Evolutionary conservation across 2,888 invertebrate genomes (phyloP).

Genomic region (Ganaspis brasiliensis): DNA sequence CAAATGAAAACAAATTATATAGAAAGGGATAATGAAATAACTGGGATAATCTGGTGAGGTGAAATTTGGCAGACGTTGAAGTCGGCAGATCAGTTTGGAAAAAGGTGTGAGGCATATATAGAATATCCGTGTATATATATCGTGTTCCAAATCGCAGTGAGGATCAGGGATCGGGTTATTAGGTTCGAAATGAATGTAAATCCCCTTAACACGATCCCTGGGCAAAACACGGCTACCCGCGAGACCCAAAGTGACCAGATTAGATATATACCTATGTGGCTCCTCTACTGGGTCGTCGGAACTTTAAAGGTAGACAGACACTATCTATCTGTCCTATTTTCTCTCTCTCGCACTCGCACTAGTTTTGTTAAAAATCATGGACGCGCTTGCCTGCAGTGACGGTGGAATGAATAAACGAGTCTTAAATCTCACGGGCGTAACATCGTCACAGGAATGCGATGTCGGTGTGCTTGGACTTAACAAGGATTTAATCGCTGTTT

Average conservation of each 20-base stretch:
- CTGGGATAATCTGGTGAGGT: conserved; percentile 2
- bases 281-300: conserved; percentile 36
- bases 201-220: conserved; percentile 80
- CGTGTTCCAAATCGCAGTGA: conserved; percentile 78
- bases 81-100: conserved; percentile 24
- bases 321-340: conserved; percentile 22
- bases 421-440: conserved; percentile 61
- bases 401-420: conserved; percentile 48
- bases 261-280: conserved; percentile 66
- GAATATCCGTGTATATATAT: conserved; percentile 65
- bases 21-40: conserved; percentile 28
- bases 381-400: conserved; percentile 8
- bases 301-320: not conserved
- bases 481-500: conserved; percentile 66
- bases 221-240: conserved; percentile 80
- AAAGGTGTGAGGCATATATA: conserved; percentile 38
- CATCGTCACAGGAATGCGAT: conserved; percentile 60
- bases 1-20: conserved; percentile 20
- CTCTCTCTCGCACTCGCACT: conserved; percentile 17
- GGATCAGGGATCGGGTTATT: conserved; percentile 80
- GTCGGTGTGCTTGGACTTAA: conserved; percentile 56
- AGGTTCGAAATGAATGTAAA: conserved; percentile 81
- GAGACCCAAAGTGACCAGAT: conserved; percentile 76
- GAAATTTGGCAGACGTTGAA: conserved; percentile 31
- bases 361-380: not conserved